A percentile compares a stretch with the other conserved stretches of the same genome.
phyloP scores from a whole-genome alignment of 2,113 vertebrate genomes.

The Hyperopisus bebe region DNA sequence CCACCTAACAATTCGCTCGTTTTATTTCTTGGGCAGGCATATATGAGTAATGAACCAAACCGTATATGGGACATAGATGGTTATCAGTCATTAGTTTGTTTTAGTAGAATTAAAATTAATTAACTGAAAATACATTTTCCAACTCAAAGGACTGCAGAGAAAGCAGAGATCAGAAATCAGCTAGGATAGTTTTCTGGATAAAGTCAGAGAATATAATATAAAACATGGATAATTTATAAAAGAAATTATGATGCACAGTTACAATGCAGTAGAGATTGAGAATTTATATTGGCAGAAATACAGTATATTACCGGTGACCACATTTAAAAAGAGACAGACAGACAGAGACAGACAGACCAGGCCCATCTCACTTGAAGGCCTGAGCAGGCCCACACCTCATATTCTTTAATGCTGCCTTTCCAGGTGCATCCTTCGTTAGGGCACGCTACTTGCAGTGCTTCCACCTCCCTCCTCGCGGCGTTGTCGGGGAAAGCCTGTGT shows the following conservation, averaged over 20 bases:
- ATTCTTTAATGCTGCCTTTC: slow-evolving; percentile 89
- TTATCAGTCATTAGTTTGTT: background rate
- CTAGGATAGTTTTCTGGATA: background rate
- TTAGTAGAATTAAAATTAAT: background rate
- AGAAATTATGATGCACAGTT: background rate
- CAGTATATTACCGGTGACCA: background rate
- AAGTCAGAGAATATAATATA: background rate
- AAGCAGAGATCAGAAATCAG: background rate
- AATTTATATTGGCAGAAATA: background rate
- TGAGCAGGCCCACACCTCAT: slow-evolving; percentile 67
- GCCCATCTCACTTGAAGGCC: background rate
- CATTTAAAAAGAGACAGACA: background rate
- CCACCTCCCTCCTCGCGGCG: slow-evolving; percentile 86
- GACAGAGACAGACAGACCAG: background rate
- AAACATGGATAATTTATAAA: background rate
- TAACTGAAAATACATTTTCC: background rate
- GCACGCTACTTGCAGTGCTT: slow-evolving; percentile 81
- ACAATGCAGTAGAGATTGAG: background rate
- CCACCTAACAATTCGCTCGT: background rate
- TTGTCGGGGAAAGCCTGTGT: slow-evolving; percentile 90
- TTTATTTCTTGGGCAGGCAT: background rate
- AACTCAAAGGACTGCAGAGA: background rate
- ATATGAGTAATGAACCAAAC: background rate
- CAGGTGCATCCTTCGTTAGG: slow-evolving; percentile 79
- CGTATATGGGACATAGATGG: background rate